Conservation (phyloP, 1,140 invertebrate species). For the Atopsyche davidsoni region DNA sequence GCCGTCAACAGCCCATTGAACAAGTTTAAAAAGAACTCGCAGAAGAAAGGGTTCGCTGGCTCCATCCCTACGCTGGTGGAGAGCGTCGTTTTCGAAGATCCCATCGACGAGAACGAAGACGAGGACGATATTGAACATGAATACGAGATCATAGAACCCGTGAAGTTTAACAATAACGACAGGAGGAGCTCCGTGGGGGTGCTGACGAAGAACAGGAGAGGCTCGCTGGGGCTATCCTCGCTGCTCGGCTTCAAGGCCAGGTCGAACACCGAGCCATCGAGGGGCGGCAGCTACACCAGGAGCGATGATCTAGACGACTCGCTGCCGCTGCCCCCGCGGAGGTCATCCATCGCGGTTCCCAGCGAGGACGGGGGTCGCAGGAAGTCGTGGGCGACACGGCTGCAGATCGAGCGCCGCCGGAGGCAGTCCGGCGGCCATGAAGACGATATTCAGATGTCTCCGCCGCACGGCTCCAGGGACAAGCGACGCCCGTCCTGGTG, state of each 20-base stretch:
- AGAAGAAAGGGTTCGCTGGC: constrained; percentile 22
- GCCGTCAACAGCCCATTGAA: constrained; percentile 17
- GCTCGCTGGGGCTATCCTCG: constrained; percentile 16
- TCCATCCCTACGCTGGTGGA: constrained; percentile 43
- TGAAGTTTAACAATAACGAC: constrained; percentile 6
- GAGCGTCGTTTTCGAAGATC: constrained; percentile 35
- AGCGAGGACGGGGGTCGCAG: constrained; percentile 54
- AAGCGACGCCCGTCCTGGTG: constrained; percentile 78
- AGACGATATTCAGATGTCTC: constrained; percentile 47
- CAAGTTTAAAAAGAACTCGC: constrained; percentile 25
- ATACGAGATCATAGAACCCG: constrained; percentile 13
- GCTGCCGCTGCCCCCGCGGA: constrained; percentile 38
- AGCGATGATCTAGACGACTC: constrained; percentile 48
- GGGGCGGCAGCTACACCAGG: constrained; percentile 35
- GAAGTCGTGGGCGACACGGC: constrained; percentile 46
- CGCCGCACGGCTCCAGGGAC: constrained; percentile 48
- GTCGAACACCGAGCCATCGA: constrained; percentile 8
- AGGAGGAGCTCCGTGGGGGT: constrained; percentile 23
- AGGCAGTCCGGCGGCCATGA: constrained; percentile 42
- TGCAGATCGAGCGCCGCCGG: constrained; percentile 45
- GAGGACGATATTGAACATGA: constrained; percentile 6
- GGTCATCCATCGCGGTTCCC: constrained; percentile 62
- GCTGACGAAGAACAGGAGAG: constrained; percentile 20
- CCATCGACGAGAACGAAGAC: constrained; percentile 35
- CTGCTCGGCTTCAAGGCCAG: constrained; percentile 18